Percentiles rank a stretch among this genome's conserved stretches.
These are phyloP conservation scores for Leptosomus discolor DNA, from an alignment of 2,113 vertebrate genomes.

Conservation along the genomic window DNA sequence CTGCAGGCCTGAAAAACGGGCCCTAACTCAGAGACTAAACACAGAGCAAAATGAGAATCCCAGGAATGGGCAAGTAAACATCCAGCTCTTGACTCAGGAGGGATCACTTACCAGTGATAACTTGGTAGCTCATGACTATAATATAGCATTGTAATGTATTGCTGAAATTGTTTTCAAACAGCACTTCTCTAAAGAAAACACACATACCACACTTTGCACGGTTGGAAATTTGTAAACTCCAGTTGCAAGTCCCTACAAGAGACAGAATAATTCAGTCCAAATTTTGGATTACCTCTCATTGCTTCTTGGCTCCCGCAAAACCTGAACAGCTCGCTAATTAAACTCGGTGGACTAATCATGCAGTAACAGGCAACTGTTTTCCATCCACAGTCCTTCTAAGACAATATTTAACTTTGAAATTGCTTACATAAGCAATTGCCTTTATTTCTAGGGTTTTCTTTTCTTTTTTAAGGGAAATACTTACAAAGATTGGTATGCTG, in stretches of 20 bases:
- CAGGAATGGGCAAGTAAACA: neutral
- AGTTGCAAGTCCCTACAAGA: constrained; percentile 10
- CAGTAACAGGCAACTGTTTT: constrained; percentile 20
- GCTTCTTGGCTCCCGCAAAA: constrained; percentile 11
- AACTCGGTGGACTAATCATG: neutral
- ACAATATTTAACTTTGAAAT: constrained; percentile 7
- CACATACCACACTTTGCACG: neutral
- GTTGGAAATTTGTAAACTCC: constrained; percentile 9
- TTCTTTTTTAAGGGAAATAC: neutral
- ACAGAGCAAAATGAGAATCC: neutral
- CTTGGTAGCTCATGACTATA: neutral
- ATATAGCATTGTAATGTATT: neutral
- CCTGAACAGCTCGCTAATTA: neutral
- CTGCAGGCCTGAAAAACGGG: neutral
- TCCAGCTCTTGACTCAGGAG: neutral
- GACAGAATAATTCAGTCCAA: constrained; percentile 3
- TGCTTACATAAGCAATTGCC: neutral
- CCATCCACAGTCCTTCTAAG: neutral
- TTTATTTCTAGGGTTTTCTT: constrained; percentile 15
- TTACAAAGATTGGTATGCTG: neutral
- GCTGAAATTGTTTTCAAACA: neutral
- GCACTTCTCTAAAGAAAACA: neutral
- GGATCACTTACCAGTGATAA: neutral
- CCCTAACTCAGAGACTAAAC: neutral
- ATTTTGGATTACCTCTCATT: constrained; percentile 22